Percentiles rank a stretch among this genome's conserved stretches.
phyloP scores from a whole-genome alignment of 1,140 invertebrate species.

The Aphis craccivora region DNA sequence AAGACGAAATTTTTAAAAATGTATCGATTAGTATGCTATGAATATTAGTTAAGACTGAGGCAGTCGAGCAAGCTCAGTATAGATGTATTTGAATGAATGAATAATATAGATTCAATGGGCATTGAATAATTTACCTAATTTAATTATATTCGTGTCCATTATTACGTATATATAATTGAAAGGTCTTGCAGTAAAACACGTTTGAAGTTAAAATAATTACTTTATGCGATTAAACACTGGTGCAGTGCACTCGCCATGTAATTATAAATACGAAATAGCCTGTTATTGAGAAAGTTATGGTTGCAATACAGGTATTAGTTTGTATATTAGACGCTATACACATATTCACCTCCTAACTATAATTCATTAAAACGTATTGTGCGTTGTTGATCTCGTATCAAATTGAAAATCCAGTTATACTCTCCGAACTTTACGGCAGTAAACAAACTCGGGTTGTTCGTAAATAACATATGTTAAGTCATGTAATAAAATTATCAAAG shows the following conservation, averaged over 20 bases:
- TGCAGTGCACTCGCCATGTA: neutral
- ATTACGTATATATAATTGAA: neutral
- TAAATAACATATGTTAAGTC: conserved; percentile 28
- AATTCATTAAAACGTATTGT: conserved; percentile 33
- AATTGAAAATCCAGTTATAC: conserved; percentile 10
- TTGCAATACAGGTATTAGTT: neutral
- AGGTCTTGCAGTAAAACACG: neutral
- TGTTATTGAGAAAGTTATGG: conserved; percentile 5
- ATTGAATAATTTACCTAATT: neutral
- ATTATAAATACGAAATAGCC: conserved; percentile 32
- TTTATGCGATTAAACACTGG: neutral
- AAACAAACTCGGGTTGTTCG: neutral
- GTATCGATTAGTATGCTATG: no score
- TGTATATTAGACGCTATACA: neutral
- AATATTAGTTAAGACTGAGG: neutral
- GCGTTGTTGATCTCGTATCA: neutral
- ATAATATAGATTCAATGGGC: neutral
- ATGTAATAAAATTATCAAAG: neutral
- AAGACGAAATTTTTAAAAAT: no score
- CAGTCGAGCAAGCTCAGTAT: neutral
- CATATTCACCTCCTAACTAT: neutral
- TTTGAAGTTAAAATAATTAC: conserved; percentile 25
- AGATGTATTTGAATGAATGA: neutral
- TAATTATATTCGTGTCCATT: neutral
- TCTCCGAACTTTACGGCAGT: neutral